Base-by-base conservation (phyloP, 1,140 invertebrate genomes). In the Pseudomyrmex dendroicus region DNA sequence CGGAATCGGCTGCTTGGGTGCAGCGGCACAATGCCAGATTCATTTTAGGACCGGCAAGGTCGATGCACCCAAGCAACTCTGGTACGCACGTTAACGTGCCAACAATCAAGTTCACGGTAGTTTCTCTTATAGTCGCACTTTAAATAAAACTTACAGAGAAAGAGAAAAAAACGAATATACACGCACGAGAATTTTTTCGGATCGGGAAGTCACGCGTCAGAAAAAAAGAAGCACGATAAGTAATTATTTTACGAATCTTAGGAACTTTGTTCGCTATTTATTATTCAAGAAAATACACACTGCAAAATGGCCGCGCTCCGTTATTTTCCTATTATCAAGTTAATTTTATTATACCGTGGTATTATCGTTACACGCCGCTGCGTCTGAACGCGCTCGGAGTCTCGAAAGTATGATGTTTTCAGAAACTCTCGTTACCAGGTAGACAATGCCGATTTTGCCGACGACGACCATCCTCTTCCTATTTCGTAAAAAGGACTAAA, bases 401-500 rank as follows among this genome's bases (percentile, higher is more conserved):
- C 48, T 22, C 74, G 52, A 44, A 44, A 52, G 50, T 52, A 12
- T 35, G 20, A 8, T 48, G 20, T 68, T 68, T 68, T n/a, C 35
- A 35, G 76, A 22, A 80, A 68, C 52, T 80, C 35, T 80, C 54
- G 48, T 87, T 84, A 88, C 86, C 86, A 73, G 17, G 13, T 25
- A 73, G 59, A 87, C 62, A n/a, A 62, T 20, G 17, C 57, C 48
- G 73, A 73, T 64, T 12, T 61, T 59, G 48, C 12, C 35, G 57
- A 35, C 62, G 52, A n/a, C 52, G 63, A 9, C 17, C 76, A 84
- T 82, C 76, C 84, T 88, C 70, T 76, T 67, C 61, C 54, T 17
- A 63, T 46, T 66, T 57, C 61, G 72, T 70, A 56, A 54, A 61
- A 76, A 61, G 52, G 54, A 88, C 86, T 88, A 73, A 87, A 82